These are phyloP conservation scores for Thunnus thynnus DNA, from an alignment of 2,113 vertebrate species.

Conservation along the genomic window DNA sequence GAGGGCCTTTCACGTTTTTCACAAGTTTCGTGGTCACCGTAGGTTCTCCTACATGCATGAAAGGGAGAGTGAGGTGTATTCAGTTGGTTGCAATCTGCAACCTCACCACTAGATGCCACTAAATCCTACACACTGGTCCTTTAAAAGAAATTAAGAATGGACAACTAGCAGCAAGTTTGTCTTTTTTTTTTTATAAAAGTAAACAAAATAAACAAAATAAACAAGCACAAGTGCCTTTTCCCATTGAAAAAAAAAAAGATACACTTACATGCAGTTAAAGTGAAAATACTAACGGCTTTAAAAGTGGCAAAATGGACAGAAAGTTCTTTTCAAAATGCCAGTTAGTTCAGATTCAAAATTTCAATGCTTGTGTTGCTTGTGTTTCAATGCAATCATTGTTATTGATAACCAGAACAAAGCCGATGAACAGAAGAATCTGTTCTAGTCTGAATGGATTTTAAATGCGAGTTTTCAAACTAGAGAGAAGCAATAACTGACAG, in stretches of 20 bases:
- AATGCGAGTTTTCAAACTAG: not conserved
- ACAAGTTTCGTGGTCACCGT: too few relatives aligned
- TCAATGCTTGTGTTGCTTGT: constrained; percentile 13
- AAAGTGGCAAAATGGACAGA: constrained; percentile 48
- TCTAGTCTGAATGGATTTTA: constrained; percentile 17
- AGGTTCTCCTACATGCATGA: too few relatives aligned
- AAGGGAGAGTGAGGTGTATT: too few relatives aligned
- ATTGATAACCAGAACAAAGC: constrained; percentile 26
- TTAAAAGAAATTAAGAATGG: constrained; percentile 63
- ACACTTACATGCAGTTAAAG: constrained; percentile 67
- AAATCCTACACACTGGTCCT: too few relatives aligned
- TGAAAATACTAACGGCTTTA: constrained; percentile 52
- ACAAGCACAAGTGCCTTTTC: constrained; percentile 47
- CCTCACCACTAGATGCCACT: too few relatives aligned
- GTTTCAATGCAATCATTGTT: too few relatives aligned
- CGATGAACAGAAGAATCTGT: constrained; percentile 4
- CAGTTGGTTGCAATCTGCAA: too few relatives aligned
- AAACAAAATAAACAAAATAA: constrained; percentile 64
- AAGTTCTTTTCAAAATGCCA: not conserved
- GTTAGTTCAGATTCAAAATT: constrained; percentile 1
- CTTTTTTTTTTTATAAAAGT: constrained; percentile 42
- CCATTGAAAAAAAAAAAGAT: constrained; percentile 23
- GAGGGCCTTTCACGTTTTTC: too few relatives aligned
- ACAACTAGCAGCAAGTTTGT: constrained; percentile 77
- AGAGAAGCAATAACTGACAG: not conserved